These are phyloP conservation scores for Solea senegalensis DNA, from an alignment of 2,113 vertebrate genomes.

Conservation along the genomic window DNA sequence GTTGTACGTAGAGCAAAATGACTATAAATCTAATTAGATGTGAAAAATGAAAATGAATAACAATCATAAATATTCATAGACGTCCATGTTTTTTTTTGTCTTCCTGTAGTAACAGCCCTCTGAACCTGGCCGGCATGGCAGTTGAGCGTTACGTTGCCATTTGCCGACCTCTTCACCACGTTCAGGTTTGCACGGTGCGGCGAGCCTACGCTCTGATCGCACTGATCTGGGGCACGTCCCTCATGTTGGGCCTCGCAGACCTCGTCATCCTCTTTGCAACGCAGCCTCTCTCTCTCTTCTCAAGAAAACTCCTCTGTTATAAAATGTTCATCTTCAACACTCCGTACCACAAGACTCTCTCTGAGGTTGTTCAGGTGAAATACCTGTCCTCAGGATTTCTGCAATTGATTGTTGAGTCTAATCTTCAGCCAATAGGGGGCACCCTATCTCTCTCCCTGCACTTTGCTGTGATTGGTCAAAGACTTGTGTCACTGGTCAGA, in stretches of 20 bases:
- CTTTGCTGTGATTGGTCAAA: no score
- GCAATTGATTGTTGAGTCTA: no score
- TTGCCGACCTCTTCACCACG: conserved; percentile 64
- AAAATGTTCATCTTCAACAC: conserved; percentile 15
- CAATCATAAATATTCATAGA: background rate
- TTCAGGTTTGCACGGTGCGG: conserved; percentile 57
- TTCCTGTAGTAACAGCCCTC: conserved; percentile 59
- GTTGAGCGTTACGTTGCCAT: conserved; percentile 72
- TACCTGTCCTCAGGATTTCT: background rate
- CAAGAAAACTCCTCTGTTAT: conserved; percentile 20
- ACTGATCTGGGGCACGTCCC: conserved; percentile 53
- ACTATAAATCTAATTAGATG: background rate
- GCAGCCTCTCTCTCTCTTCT: conserved; percentile 23
- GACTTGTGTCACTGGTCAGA: no score
- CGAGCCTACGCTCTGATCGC: conserved; percentile 55
- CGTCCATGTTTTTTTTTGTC: background rate
- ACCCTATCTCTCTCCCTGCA: no score
- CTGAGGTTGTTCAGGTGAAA: conserved; percentile 23
- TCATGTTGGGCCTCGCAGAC: conserved; percentile 41
- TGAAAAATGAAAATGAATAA: no score
- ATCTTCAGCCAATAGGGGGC: no score
- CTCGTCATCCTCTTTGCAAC: conserved; percentile 36
- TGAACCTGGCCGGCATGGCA: conserved; percentile 74
- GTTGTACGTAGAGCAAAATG: no score
- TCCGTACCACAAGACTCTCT: conserved; percentile 23